phyloP scores from a whole-genome alignment of 2,888 invertebrate species.

The Ophraella communa region DNA sequence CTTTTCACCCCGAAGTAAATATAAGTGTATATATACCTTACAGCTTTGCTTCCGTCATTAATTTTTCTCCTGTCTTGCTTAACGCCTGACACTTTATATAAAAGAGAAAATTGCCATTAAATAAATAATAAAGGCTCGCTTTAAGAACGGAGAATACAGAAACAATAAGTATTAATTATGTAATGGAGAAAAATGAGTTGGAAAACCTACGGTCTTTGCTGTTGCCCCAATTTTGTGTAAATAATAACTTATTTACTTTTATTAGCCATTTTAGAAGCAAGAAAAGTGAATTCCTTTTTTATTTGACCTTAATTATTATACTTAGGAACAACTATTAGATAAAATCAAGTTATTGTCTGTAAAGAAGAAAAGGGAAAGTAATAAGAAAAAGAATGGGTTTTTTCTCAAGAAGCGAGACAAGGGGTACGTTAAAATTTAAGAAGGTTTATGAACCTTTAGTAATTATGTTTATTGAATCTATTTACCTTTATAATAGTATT shows the following conservation, averaged over 20 bases:
- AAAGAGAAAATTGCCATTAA: slow-evolving; percentile 11
- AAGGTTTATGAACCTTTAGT: too few species aligned
- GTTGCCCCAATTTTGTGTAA: background rate
- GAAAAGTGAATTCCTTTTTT: background rate
- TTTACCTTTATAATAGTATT: too few species aligned
- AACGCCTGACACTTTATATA: slow-evolving; percentile 6
- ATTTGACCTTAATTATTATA: background rate
- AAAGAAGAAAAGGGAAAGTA: background rate
- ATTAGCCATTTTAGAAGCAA: background rate
- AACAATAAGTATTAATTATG: slow-evolving; percentile 12
- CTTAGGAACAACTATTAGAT: background rate
- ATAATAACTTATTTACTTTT: slow-evolving; percentile 1
- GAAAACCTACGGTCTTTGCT: background rate
- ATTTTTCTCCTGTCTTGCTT: slow-evolving; percentile 1
- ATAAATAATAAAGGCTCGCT: slow-evolving; percentile 17
- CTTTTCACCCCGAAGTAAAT: background rate
- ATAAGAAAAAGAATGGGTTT: background rate
- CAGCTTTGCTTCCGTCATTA: slow-evolving; percentile 4
- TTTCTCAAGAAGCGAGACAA: background rate
- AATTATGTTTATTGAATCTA: too few species aligned
- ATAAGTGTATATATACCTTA: background rate
- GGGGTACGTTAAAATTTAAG: too few species aligned
- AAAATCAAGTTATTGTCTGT: background rate
- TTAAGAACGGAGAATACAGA: slow-evolving; percentile 1
- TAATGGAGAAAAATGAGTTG: slow-evolving; percentile 9